Conservation (phyloP, 2,113 vertebrate genomes). For the Fregetta grallaria region DNA sequence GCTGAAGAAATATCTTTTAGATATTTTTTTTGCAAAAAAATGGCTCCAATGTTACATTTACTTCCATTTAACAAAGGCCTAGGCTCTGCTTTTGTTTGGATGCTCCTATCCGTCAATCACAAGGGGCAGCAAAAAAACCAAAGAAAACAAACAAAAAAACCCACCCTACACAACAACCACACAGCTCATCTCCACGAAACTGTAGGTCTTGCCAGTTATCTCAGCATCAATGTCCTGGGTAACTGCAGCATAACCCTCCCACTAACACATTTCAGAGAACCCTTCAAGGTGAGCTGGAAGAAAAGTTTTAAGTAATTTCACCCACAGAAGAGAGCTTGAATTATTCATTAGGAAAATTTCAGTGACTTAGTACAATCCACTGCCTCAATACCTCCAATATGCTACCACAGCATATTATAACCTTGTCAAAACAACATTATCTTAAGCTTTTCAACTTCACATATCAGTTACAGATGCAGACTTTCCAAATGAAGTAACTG, state of each 20-base stretch:
- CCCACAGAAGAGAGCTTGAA: not conserved
- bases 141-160: not conserved
- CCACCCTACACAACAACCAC: not conserved
- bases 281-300: not conserved
- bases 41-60: not conserved
- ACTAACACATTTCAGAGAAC: not conserved
- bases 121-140: not conserved
- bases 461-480: not conserved
- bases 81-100: not conserved
- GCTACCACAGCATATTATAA: not conserved
- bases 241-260: not conserved
- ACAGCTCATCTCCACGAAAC: not conserved
- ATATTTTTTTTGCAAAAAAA: not conserved
- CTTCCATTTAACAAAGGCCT: not conserved
- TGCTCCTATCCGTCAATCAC: not conserved
- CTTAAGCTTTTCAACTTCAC: not conserved
- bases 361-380: not conserved
- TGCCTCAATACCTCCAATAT: not conserved
- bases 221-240: not conserved
- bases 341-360: not conserved
- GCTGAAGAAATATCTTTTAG: not conserved
- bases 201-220: not conserved
- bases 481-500: not conserved
- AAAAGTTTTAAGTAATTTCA: not conserved
- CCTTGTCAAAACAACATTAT: not conserved